Evolutionary conservation across 92 coral and sea anemone species (phyloP), one percentile per base, ranked within the genome.

Genomic region (Paragorgia papillata): DNA sequence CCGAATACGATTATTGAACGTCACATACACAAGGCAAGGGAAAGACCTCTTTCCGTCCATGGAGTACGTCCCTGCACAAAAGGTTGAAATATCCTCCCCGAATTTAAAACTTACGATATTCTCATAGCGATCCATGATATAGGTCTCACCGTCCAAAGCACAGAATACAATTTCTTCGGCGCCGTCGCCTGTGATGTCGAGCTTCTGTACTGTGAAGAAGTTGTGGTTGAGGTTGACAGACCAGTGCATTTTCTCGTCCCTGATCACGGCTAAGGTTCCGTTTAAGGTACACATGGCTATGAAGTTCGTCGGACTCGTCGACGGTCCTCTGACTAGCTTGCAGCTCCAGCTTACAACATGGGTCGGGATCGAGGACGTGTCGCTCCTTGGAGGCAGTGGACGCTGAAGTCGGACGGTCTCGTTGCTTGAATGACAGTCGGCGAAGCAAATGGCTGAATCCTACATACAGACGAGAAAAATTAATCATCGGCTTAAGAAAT

Each of bases 21-120:
- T 94, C 61, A 89, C 89, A 49, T 86, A 94, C 14, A 91, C 98
- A 18, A 94, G 77, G 32, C 97, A 87, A 17, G 98, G 97, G 2
- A 80, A 85, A 61, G 92, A 86, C 43, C 71, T 79, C 14, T 88
- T 86, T 0, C 86, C 56, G 13, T 69, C 65, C 34, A 81, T 76
- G 0, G 95, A 90, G 69, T 81, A 94, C 37, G 44, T 61, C 2
- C 98, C 98, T 7, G 93, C 93, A 74, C 87, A 71, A 51, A 94
- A 94, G 2, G 97, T 92, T 89, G 88, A 82, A 15, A 94, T 91
- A 59, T 83, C 86, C 68, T 91, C 95, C 9, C 86, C 87, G 69
- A 94, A 87, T 49, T 87, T 80, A 54, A 94, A 94, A 82, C 80
- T 86, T 9, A 94, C 94, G 6, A 91, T 84, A 67, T 94, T 94